phyloP scores from a whole-genome alignment of 2,113 vertebrate genomes.

The Lonchura striata region DNA sequence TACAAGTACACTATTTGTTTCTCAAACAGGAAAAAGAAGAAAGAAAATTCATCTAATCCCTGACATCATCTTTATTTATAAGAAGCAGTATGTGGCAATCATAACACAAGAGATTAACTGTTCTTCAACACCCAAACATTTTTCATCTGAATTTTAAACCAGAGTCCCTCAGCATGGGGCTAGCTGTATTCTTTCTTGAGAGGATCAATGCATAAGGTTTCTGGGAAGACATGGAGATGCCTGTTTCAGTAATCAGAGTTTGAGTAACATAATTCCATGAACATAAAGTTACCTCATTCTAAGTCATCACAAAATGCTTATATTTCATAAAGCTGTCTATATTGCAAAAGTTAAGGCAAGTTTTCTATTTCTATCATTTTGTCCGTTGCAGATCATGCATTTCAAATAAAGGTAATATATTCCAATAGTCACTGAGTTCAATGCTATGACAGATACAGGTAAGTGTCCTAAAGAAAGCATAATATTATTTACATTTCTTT shows the following conservation, averaged over 20 bases:
- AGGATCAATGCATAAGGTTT: neutral
- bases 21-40: neutral
- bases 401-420: neutral
- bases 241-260: neutral
- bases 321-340: neutral
- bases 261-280: neutral
- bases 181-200: neutral
- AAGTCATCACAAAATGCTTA: neutral
- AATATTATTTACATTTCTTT: neutral
- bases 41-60: neutral
- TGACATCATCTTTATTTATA: constrained; percentile 39
- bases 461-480: neutral
- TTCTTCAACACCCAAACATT: neutral
- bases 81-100: neutral
- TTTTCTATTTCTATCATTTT: neutral
- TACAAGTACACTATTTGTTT: neutral
- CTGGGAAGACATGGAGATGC: neutral
- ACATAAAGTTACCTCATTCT: neutral
- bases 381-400: neutral
- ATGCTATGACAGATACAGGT: neutral
- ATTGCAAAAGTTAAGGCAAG: neutral
- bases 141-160: constrained; percentile 28
- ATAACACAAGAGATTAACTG: neutral
- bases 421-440: neutral
- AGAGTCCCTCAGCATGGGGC: neutral